These are phyloP conservation scores for Riparia riparia DNA, from an alignment of 2,113 vertebrate species.

Conservation along the genomic window DNA sequence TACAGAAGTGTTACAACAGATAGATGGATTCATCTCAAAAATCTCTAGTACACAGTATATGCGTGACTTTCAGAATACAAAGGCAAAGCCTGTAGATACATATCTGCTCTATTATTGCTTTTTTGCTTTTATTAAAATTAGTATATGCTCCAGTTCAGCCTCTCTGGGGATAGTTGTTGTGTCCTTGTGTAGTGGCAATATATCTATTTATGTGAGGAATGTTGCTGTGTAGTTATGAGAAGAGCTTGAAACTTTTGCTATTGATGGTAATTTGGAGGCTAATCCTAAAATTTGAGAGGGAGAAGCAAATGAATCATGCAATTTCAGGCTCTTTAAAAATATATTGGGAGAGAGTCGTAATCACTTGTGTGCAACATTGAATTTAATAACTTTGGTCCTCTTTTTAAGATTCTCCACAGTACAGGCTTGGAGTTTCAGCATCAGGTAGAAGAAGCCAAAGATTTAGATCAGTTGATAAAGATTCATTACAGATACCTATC, in stretches of 20 bases:
- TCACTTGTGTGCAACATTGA: neutral
- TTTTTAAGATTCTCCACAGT: conserved; percentile 93
- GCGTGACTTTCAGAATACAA: neutral
- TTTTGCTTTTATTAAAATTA: neutral
- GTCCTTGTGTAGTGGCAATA: neutral
- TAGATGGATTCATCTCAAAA: neutral
- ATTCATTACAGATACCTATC: conserved; percentile 97
- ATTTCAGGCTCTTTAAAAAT: neutral
- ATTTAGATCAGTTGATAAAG: conserved; percentile 97
- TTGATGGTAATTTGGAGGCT: neutral
- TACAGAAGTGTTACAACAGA: neutral
- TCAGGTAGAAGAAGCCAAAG: conserved; percentile 96
- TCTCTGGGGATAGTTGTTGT: neutral
- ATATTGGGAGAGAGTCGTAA: neutral
- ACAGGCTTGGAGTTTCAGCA: conserved; percentile 98
- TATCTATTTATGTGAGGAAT: neutral
- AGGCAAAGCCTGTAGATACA: neutral
- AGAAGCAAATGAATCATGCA: neutral
- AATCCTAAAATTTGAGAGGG: neutral
- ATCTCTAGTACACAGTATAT: neutral
- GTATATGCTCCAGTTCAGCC: neutral
- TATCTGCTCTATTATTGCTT: neutral
- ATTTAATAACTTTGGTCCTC: neutral
- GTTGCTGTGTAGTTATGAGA: neutral
- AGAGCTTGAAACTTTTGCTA: neutral